Evolutionary conservation across 1,140 invertebrate genomes (phyloP).

Genomic region (Temnothorax nylanderi): DNA sequence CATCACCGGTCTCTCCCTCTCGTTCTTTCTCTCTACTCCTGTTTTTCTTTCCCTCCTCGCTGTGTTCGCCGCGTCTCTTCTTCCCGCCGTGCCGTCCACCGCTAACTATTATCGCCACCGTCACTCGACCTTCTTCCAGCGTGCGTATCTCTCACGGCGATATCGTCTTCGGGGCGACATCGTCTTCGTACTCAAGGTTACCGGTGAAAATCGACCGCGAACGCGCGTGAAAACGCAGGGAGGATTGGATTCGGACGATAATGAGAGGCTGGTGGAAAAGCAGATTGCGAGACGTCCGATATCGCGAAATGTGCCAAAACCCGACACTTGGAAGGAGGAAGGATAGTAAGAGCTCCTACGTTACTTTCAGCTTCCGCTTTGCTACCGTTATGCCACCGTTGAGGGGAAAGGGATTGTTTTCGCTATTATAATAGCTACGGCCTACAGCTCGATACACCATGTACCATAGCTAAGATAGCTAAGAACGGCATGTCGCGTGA

Average conservation of each 20-base stretch:
- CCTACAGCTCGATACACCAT: background rate
- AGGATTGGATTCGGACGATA: background rate
- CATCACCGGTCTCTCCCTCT: slow-evolving; percentile 72
- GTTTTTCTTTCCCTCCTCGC: slow-evolving; percentile 56
- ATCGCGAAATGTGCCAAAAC: background rate
- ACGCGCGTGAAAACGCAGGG: background rate
- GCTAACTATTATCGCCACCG: slow-evolving; percentile 73
- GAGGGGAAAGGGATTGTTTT: slow-evolving; percentile 52
- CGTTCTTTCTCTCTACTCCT: slow-evolving; percentile 51
- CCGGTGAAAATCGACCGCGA: slow-evolving; percentile 73
- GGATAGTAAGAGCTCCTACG: slow-evolving; percentile 38
- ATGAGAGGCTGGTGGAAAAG: background rate
- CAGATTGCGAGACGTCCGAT: slow-evolving; percentile 3
- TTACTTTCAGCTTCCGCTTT: slow-evolving; percentile 53
- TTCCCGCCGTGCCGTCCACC: slow-evolving; percentile 53
- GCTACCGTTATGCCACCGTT: slow-evolving; percentile 56
- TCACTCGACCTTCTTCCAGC: slow-evolving; percentile 77
- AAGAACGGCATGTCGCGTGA: slow-evolving; percentile 36
- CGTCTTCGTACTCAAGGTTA: slow-evolving; percentile 78
- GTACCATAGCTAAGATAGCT: background rate
- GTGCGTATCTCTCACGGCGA: slow-evolving; percentile 57
- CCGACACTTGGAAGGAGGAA: slow-evolving; percentile 32
- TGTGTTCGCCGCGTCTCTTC: slow-evolving; percentile 26
- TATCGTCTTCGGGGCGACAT: slow-evolving; percentile 65
- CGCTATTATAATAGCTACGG: slow-evolving; percentile 44